These are phyloP conservation scores for Dryobates pubescens DNA, from an alignment of 2,797 vertebrate species.

Conservation along the genomic window DNA sequence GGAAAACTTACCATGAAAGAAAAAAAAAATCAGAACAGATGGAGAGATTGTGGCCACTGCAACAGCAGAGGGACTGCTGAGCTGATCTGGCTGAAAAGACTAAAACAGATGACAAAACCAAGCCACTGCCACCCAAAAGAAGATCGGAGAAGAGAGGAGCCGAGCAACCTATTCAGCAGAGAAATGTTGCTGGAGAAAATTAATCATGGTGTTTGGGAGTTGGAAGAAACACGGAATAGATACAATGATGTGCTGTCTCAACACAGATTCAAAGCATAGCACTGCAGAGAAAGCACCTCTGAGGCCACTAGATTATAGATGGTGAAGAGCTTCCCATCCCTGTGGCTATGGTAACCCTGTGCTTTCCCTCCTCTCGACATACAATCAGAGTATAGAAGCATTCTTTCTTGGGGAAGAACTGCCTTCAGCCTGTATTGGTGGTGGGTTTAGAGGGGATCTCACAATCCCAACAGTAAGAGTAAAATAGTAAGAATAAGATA, in stretches of 20 bases:
- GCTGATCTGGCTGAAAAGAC: fast-evolving
- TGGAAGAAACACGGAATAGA: not conserved
- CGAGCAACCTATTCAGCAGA: not conserved
- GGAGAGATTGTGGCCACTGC: not conserved
- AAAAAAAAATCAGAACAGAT: not conserved
- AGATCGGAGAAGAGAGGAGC: not conserved
- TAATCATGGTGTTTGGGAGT: not conserved
- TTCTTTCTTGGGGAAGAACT: not conserved
- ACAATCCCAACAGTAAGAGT: not conserved
- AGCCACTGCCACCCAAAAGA: not conserved
- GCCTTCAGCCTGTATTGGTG: not conserved
- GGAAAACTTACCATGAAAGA: not conserved
- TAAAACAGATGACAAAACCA: not conserved
- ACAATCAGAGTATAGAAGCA: not conserved
- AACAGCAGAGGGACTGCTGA: fast-evolving
- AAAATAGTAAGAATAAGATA: not conserved
- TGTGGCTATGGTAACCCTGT: not conserved
- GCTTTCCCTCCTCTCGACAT: not conserved
- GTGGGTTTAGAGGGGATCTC: not conserved
- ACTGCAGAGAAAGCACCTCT: not conserved
- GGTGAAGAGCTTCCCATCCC: not conserved
- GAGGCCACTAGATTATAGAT: not conserved
- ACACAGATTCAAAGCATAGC: not conserved
- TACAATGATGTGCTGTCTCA: not conserved
- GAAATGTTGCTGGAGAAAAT: not conserved